Base-by-base conservation (phyloP, 2,888 invertebrate genomes). In the Eupithecia exiguata region DNA sequence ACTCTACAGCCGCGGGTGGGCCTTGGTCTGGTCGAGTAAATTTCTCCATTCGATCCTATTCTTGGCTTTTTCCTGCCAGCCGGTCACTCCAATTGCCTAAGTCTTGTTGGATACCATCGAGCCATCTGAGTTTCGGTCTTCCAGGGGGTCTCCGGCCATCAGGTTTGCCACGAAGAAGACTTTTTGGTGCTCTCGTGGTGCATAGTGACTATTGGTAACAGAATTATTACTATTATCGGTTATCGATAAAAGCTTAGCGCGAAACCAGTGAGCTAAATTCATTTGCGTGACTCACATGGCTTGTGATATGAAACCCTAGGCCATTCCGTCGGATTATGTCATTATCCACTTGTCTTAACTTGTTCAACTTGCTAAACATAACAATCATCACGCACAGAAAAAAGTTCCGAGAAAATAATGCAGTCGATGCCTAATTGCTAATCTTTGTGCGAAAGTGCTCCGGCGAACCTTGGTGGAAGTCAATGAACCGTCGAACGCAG, bases 341-440 rank as follows among this genome's bases (percentile, higher is more conserved):
- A 90, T 91, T 91, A 89, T 87, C 81, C 84, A 88, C 88, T 87
- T 88, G 89, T 88, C 84, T 74, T 80, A 83, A 91, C 86, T 87
- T 85, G 86, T 86, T 85, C 81, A 83, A 87, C 5, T 87, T 84
- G 83, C 83, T 84, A 84, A 81, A 71, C 78, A 84, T 83, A 83
- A 79, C 83, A 80, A 83, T 82, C 83, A 85, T 83, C 86, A 84
- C 83, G 81, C 83, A 84, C 77, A 74, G 78, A 76, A 62, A 79
- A 81, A 79, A 80, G 71, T 84, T 82, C 83, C 77, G 69, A 77
- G 83, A 83, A 82, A 78, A 83, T 81, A 79, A 77, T 79, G 84
- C 81, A 83, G 71, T 80, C 82, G 71, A 70, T 75, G 79, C 40
- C 66, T 81, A 79, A 77, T 81, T 81, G 78, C 79, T 74, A 79